Evolutionary conservation across 2,888 invertebrate species (phyloP).

Genomic region (Tachina grossa): DNA sequence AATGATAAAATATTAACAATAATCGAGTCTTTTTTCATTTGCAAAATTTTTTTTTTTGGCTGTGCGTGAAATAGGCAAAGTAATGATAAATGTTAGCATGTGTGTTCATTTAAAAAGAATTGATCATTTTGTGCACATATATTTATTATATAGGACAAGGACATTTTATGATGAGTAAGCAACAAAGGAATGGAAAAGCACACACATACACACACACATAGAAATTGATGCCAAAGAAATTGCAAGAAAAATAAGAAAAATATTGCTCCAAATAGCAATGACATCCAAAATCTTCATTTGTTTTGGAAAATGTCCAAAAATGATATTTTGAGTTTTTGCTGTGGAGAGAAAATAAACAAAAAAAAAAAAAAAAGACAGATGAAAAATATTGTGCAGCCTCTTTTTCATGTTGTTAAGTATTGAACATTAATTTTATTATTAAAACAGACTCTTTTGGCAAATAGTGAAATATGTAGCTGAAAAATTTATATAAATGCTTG

Average conservation of each 20-base stretch:
- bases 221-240: conserved; percentile 19
- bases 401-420: conserved; percentile 46
- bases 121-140: conserved; percentile 62
- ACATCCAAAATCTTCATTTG: conserved; percentile 69
- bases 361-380: not conserved
- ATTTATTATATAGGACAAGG: conserved; percentile 68
- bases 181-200: conserved; percentile 25
- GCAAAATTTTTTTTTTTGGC: not conserved
- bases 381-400: conserved; percentile 16
- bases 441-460: not conserved
- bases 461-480: conserved; percentile 24
- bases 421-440: conserved; percentile 67
- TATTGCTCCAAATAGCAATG: conserved; percentile 39
- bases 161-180: conserved; percentile 71
- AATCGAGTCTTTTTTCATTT: not conserved
- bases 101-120: conserved; percentile 41
- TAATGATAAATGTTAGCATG: not conserved
- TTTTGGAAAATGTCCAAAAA: conserved; percentile 68
- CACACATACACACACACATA: not conserved
- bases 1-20: conserved; percentile 58
- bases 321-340: not conserved
- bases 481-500: not conserved
- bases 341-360: not conserved
- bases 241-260: not conserved
- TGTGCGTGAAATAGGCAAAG: not conserved